These are phyloP conservation scores for Anthoptus insignis DNA, from an alignment of 2,888 invertebrate species.

Conservation along the genomic window DNA sequence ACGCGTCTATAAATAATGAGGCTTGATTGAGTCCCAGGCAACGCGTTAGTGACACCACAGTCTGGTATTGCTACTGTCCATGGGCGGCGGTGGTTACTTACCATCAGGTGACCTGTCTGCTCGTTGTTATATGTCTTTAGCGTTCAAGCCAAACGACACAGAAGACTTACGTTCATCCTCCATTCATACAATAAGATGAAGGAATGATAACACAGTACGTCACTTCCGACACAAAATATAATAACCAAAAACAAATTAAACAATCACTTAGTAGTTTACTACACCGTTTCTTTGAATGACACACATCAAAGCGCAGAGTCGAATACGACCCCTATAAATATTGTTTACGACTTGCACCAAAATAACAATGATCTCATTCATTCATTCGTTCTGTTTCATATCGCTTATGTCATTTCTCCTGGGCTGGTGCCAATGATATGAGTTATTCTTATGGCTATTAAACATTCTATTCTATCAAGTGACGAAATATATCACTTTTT, in stretches of 20 bases:
- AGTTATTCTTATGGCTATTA: conserved; percentile 31
- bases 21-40: no score
- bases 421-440: conserved; percentile 27
- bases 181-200: no score
- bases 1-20: no score
- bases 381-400: conserved; percentile 34
- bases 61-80: no score
- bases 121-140: no score
- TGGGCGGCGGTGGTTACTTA: no score
- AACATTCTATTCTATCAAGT: conserved; percentile 14
- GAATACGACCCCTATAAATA: conserved; percentile 30
- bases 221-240: conserved; percentile 18
- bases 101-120: no score
- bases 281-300: conserved; percentile 32
- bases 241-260: conserved; percentile 6
- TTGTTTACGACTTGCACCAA: conserved; percentile 27
- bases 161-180: no score
- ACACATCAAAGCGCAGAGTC: conserved; percentile 25
- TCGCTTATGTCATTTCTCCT: conserved; percentile 30
- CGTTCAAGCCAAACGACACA: no score
- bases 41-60: no score
- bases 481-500: no score
- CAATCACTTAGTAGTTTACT: conserved; percentile 26
- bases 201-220: not conserved
- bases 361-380: conserved; percentile 40